Evolutionary conservation across 2,113 vertebrate genomes (phyloP), one percentile per base, ranked within the genome.

Genomic region (Cephalopholis sonnerati): DNA sequence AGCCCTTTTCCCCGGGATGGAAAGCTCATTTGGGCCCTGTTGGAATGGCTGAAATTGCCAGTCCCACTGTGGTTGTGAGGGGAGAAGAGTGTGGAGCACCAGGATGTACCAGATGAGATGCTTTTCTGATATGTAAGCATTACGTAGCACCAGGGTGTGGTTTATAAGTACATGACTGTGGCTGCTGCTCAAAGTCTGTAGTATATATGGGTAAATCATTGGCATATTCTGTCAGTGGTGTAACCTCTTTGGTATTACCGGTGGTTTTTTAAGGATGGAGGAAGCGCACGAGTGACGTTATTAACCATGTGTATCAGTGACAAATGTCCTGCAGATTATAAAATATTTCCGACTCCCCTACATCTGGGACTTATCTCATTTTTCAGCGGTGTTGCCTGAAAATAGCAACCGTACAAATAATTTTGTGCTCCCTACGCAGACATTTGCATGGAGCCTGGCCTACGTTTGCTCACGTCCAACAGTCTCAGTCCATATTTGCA

Each of bases 1-100:
- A 91, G 88, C 81, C 68, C 78, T 87, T 89, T 87, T 54, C 13
- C 53, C 53, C 3, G 5, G 51, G 50, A 90, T 83, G 89, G 84
- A 80, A 90, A 89, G 81, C 78, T 92, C 91, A 88, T 93, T 92
- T 91, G 22, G 77, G 70, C 65, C 82, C 46, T 62, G 68, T 27
- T 62, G 82, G 84, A 91, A 91, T 88, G 81, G 41, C 57, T 78
- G 78, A 84, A 91, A 90, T 89, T 81, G 67, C 29, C 75, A 72
- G 22, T 71, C 58, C 71, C 75, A 65, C 58, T 82, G 76, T 82
- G 85, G 83, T 65, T 84, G 22, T 67, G 64, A 51, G 57, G 50
- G 63, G 25, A 76, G 51, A 72, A 46, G 68, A 63, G 76, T 59
- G 54, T 53, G 57, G 64, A 59, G 50, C 27, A 50, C 29, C 11